These are phyloP conservation scores for Battus philenor DNA, from an alignment of 1,140 invertebrate species.

Conservation along the genomic window DNA sequence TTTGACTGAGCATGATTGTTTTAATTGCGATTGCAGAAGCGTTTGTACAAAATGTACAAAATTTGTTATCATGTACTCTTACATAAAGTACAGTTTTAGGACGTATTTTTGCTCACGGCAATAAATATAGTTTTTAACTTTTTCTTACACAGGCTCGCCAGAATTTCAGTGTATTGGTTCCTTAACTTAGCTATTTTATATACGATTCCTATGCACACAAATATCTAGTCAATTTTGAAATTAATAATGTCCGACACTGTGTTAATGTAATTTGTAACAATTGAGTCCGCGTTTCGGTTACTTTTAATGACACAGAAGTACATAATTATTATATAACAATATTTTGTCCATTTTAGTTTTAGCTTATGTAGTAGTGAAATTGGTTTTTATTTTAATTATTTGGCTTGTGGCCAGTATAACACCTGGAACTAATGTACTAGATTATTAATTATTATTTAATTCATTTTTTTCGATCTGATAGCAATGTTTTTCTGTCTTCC, in stretches of 20 bases:
- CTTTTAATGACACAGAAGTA: constrained; percentile 58
- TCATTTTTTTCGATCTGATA: constrained; percentile 63
- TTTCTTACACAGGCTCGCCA: constrained; percentile 59
- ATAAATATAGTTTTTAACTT: constrained; percentile 59
- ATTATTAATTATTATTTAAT: constrained; percentile 40
- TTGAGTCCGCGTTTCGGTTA: constrained; percentile 52
- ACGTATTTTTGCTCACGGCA: constrained; percentile 64
- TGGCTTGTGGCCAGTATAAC: constrained; percentile 59
- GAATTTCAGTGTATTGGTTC: constrained; percentile 71
- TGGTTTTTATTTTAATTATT: constrained; percentile 56
- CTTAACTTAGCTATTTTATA: constrained; percentile 71
- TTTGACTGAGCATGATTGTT: constrained; percentile 50
- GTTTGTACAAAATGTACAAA: constrained; percentile 72
- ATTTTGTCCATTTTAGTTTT: constrained; percentile 65
- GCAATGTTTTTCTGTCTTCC: constrained; percentile 73
- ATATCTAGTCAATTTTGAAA: constrained; percentile 75
- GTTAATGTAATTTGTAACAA: constrained; percentile 43
- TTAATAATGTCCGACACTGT: constrained; percentile 60
- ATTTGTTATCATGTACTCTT: constrained; percentile 61
- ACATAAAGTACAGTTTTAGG: constrained; percentile 69
- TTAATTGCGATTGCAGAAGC: constrained; percentile 47
- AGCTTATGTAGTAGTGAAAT: constrained; percentile 58
- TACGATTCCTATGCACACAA: constrained; percentile 74
- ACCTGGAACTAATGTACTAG: constrained; percentile 48
- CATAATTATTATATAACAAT: constrained; percentile 55